Evolutionary conservation across 2,888 invertebrate species (phyloP).

Genomic region (Seira ritae): DNA sequence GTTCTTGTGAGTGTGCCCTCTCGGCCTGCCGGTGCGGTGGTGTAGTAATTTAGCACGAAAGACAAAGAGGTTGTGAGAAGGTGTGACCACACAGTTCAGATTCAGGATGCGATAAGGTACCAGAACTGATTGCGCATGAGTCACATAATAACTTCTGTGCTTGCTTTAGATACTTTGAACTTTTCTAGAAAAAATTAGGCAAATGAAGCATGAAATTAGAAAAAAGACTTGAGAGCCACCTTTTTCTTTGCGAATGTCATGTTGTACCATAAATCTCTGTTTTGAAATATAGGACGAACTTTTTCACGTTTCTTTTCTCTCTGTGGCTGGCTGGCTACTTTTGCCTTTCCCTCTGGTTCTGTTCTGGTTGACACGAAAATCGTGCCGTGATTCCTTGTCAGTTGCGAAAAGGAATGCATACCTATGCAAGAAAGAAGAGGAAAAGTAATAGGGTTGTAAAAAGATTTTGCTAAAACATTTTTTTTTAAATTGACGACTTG

Average conservation of each 20-base stretch:
- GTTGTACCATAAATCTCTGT: constrained; percentile 55
- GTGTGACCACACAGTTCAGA: not conserved
- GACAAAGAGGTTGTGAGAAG: not conserved
- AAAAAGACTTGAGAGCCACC: constrained; percentile 23
- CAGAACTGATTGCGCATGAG: not conserved
- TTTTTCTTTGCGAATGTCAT: too few species aligned
- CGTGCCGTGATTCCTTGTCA: constrained; percentile 17
- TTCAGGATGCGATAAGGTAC: not conserved
- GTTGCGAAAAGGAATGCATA: too few species aligned
- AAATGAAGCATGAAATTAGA: constrained; percentile 28
- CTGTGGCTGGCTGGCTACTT: constrained; percentile 18
- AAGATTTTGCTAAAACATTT: too few species aligned
- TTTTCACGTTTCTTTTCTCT: constrained; percentile 17
- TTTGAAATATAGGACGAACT: constrained; percentile 25
- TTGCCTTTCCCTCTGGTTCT: too few species aligned
- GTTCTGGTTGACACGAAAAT: constrained; percentile 41
- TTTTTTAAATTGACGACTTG: too few species aligned
- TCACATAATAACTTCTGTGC: too few species aligned
- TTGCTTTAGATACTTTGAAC: too few species aligned
- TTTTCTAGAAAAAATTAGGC: too few species aligned
- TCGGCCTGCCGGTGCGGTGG: too few species aligned
- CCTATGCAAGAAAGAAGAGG: too few species aligned
- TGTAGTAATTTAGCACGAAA: not conserved
- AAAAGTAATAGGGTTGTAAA: too few species aligned
- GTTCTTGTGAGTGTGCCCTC: too few species aligned